Evolutionary conservation across 2,113 vertebrate genomes (phyloP).

Genomic region (Platichthys stellatus): DNA sequence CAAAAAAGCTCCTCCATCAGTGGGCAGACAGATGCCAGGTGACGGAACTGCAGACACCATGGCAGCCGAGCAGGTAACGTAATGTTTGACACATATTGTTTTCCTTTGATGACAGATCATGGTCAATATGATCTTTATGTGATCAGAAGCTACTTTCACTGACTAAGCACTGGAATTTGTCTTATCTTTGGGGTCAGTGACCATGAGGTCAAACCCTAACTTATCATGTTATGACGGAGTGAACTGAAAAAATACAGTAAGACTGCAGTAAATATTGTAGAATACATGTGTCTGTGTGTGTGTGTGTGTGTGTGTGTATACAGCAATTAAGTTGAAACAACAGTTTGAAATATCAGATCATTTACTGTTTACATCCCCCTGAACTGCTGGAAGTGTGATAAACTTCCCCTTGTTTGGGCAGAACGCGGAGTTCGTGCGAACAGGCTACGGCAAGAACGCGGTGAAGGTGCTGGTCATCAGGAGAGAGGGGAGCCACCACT

Average conservation of each 20-base stretch:
- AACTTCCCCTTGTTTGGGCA: slow-evolving; percentile 54
- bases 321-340: neutral
- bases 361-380: neutral
- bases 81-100: too few relatives aligned
- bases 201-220: neutral
- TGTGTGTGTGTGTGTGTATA: too few relatives aligned
- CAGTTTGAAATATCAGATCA: neutral
- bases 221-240: too few relatives aligned
- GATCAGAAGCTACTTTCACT: neutral
- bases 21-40: too few relatives aligned
- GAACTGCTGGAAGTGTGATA: neutral
- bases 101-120: neutral
- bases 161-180: neutral
- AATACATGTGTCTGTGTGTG: too few relatives aligned
- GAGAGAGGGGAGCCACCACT: slow-evolving; percentile 84
- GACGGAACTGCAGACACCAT: slow-evolving; percentile 41
- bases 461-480: slow-evolving; percentile 90
- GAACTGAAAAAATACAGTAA: too few relatives aligned
- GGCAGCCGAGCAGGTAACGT: slow-evolving; percentile 74
- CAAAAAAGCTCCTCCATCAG: slow-evolving; percentile 50
- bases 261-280: too few relatives aligned
- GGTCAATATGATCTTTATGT: neutral
- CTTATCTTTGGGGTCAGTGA: slow-evolving; percentile 32
- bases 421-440: slow-evolving; percentile 91
- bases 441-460: slow-evolving; percentile 92